phyloP scores from a whole-genome alignment of 2,797 vertebrate genomes.

The Cossypha polioptera region DNA sequence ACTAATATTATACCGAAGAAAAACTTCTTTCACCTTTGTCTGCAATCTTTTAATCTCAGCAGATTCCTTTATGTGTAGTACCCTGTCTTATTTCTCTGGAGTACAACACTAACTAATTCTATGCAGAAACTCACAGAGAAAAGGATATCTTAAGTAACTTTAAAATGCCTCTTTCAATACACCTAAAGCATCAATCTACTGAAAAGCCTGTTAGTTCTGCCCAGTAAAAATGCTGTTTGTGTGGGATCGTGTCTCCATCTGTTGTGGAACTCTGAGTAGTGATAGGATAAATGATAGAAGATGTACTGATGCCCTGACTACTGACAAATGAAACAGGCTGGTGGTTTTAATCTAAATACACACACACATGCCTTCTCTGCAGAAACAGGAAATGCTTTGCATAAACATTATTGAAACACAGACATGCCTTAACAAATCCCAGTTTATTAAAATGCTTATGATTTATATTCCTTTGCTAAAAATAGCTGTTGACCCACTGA shows the following conservation, averaged over 20 bases:
- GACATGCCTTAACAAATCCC: neutral
- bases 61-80: neutral
- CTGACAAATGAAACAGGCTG: neutral
- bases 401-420: neutral
- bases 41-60: neutral
- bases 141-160: neutral
- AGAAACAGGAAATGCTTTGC: neutral
- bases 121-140: neutral
- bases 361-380: neutral
- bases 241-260: neutral
- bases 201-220: neutral
- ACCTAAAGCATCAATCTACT: neutral
- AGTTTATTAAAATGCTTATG: neutral
- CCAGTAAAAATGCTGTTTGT: neutral
- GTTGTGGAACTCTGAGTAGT: neutral
- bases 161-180: neutral
- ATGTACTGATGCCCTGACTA: neutral
- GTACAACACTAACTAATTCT: neutral
- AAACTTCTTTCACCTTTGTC: neutral
- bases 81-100: neutral
- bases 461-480: neutral
- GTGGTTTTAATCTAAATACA: neutral
- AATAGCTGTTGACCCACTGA: neutral
- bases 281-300: constrained; percentile 20
- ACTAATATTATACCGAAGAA: neutral